Conservation (phyloP, 2,888 invertebrate genomes). For the Drosophila longiperda region DNA sequence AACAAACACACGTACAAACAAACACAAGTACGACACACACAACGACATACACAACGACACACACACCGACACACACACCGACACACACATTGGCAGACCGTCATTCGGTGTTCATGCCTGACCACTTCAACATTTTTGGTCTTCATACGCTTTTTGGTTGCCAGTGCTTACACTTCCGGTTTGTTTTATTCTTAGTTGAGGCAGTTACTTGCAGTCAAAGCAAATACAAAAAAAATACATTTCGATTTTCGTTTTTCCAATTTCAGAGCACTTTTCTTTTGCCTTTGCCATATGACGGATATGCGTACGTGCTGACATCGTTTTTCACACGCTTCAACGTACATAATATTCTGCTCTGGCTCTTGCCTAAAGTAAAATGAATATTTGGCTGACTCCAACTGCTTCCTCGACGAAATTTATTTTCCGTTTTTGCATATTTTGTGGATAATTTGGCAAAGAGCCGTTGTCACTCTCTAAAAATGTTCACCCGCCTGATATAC, state of each 20-base stretch:
- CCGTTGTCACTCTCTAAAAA: slow-evolving; percentile 29
- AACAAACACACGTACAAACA: slow-evolving; percentile 26
- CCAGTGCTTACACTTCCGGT: slow-evolving; percentile 67
- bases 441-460: slow-evolving; percentile 68
- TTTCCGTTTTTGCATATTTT: slow-evolving; percentile 72
- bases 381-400: slow-evolving; percentile 57
- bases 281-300: slow-evolving; percentile 58
- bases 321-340: slow-evolving; percentile 63
- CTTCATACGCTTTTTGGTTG: slow-evolving; percentile 52
- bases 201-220: slow-evolving; percentile 25
- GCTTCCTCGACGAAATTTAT: slow-evolving; percentile 59
- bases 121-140: slow-evolving; percentile 63
- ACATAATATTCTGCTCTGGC: slow-evolving; percentile 11
- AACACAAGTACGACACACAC: slow-evolving; percentile 13
- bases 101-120: slow-evolving; percentile 69
- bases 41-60: background rate
- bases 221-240: slow-evolving; percentile 26
- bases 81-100: slow-evolving; percentile 13
- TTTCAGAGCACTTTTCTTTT: slow-evolving; percentile 32
- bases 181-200: slow-evolving; percentile 37
- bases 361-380: slow-evolving; percentile 50
- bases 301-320: slow-evolving; percentile 64
- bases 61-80: slow-evolving; percentile 8
- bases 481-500: background rate
- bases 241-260: slow-evolving; percentile 65